These are phyloP conservation scores for Pissodes strobi DNA, from an alignment of 1,140 invertebrate genomes.

Conservation along the genomic window DNA sequence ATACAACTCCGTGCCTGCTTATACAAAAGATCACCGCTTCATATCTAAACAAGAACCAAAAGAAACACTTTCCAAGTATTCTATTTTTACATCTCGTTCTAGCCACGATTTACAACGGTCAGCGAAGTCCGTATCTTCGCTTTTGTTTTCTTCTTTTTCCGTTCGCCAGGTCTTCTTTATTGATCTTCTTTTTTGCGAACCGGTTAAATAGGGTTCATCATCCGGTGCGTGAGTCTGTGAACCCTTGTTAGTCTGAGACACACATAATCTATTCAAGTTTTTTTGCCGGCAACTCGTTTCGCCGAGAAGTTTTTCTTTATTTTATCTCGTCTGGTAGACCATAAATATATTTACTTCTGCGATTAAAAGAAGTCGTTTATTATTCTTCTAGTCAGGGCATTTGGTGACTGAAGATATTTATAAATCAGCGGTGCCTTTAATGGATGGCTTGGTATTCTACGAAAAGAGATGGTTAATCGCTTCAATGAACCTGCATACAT, in stretches of 20 bases:
- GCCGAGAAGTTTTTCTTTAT: slow-evolving; percentile 6
- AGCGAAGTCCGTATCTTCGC: neutral
- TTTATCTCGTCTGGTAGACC: slow-evolving; percentile 16
- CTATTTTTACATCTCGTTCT: slow-evolving; percentile 3
- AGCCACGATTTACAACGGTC: slow-evolving; percentile 1
- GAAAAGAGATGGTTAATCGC: too few relatives aligned
- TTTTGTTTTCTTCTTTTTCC: slow-evolving; percentile 21
- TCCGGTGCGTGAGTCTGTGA: slow-evolving; percentile 29
- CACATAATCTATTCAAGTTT: slow-evolving; percentile 26
- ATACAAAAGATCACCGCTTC: too few relatives aligned
- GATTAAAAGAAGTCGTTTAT: slow-evolving; percentile 1
- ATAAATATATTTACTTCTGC: neutral
- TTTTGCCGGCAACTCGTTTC: slow-evolving; percentile 14
- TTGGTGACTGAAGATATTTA: neutral
- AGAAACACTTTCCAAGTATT: slow-evolving; percentile 4
- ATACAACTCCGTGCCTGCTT: too few relatives aligned
- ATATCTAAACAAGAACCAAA: too few relatives aligned
- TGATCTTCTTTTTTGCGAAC: slow-evolving; percentile 30
- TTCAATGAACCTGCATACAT: too few relatives aligned
- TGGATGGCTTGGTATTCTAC: too few relatives aligned
- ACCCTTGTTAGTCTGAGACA: slow-evolving; percentile 19
- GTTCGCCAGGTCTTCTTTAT: slow-evolving; percentile 26
- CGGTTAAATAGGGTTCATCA: slow-evolving; percentile 37
- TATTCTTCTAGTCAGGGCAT: neutral
- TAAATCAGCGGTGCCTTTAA: neutral